phyloP scores from a whole-genome alignment of 2,113 vertebrate genomes.

The Chroicocephalus ridibundus region DNA sequence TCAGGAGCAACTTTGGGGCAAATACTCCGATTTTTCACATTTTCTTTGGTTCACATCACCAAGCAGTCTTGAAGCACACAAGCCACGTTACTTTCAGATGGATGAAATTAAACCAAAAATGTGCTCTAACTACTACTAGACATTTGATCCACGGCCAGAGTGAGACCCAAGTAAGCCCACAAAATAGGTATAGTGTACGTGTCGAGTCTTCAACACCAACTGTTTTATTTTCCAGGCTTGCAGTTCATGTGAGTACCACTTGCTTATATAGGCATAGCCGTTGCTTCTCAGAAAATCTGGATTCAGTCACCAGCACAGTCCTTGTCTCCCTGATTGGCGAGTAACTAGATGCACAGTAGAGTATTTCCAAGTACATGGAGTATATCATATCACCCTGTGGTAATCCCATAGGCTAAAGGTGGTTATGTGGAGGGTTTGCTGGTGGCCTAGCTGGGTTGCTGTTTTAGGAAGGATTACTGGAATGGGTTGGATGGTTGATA shows the following conservation, averaged over 20 bases:
- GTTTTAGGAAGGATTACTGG: neutral
- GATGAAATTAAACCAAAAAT: neutral
- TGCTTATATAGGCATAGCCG: neutral
- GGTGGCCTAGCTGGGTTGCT: neutral
- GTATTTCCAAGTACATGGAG: neutral
- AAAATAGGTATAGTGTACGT: neutral
- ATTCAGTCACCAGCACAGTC: neutral
- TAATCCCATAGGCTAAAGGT: neutral
- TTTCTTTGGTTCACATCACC: neutral
- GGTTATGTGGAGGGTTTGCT: neutral
- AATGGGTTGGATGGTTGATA: neutral
- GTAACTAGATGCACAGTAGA: neutral
- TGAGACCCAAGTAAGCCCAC: neutral
- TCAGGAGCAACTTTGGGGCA: neutral
- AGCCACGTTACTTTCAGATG: neutral
- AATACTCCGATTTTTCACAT: neutral
- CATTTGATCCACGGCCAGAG: neutral
- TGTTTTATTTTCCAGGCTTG: neutral
- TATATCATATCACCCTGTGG: fast-evolving
- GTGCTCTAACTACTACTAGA: neutral
- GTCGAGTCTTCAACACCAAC: neutral
- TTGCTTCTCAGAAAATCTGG: neutral
- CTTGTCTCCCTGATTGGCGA: neutral
- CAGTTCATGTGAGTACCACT: neutral
- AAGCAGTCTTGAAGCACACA: neutral